These are phyloP conservation scores for Labia minor DNA, from an alignment of 2,888 invertebrate species.

Conservation along the genomic window DNA sequence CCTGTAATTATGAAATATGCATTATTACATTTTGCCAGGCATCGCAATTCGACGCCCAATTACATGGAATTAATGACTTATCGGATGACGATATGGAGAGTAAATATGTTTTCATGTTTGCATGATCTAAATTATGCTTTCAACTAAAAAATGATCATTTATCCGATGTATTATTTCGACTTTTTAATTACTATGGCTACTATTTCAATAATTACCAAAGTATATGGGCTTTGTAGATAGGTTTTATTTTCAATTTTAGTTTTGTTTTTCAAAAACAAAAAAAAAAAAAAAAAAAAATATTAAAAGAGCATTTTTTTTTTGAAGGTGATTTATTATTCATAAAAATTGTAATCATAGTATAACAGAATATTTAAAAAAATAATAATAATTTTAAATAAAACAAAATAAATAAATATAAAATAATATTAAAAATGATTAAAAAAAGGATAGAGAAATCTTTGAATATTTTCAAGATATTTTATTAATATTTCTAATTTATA, in stretches of 20 bases:
- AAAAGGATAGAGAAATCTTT: no score
- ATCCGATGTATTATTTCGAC: background rate
- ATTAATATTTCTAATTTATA: no score
- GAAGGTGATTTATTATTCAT: background rate
- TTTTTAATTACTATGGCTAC: background rate
- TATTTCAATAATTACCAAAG: conserved; percentile 7
- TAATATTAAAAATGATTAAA: no score
- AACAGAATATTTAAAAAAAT: no score
- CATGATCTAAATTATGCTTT: conserved; percentile 13
- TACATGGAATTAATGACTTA: conserved; percentile 13
- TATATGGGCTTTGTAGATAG: background rate
- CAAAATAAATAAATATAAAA: no score
- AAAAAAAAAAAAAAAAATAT: background rate
- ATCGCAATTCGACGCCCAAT: conserved; percentile 5
- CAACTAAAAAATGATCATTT: conserved; percentile 13
- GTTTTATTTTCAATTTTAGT: background rate
- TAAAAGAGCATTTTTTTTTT: no score
- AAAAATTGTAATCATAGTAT: no score
- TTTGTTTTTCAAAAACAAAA: background rate
- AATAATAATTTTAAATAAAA: no score
- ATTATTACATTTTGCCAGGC: conserved; percentile 1
- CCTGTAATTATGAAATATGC: conserved; percentile 6
- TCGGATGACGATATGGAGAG: conserved; percentile 5
- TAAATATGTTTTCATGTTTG: conserved; percentile 13
- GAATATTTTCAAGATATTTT: no score